Conservation (phyloP, 2,113 vertebrate species). For the Cololabis saira region DNA sequence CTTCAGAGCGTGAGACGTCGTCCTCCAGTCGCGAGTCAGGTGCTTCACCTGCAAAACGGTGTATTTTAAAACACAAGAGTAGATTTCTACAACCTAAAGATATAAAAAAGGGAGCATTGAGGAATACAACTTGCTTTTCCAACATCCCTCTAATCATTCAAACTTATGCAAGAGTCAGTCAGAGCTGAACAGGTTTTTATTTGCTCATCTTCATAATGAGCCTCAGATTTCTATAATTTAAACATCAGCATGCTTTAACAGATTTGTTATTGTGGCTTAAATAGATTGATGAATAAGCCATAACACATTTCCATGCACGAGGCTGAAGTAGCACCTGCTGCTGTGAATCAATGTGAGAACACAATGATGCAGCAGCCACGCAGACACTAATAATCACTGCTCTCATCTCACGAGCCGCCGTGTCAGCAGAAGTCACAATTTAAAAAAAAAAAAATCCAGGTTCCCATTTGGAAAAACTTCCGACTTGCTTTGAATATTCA, state of each 20-base stretch:
- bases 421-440: background rate
- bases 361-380: constrained; percentile 15
- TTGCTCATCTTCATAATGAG: background rate
- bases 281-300: constrained; percentile 13
- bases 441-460: background rate
- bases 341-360: constrained; percentile 46
- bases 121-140: background rate
- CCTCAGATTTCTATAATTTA: constrained; percentile 1
- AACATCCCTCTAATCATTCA: background rate
- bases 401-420: background rate
- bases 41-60: constrained; percentile 89
- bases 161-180: background rate
- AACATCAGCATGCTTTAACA: background rate
- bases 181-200: background rate
- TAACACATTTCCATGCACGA: constrained; percentile 25
- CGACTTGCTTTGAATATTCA: too few species aligned
- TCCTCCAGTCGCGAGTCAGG: constrained; percentile 96
- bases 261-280: constrained; percentile 14
- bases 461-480: background rate
- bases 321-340: constrained; percentile 52
- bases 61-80: background rate
- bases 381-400: constrained; percentile 32
- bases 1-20: constrained; percentile 91
- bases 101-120: background rate
- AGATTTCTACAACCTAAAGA: background rate